phyloP scores from a whole-genome alignment of 30 jellyfish, hydroid and myxozoan genomes.

The Aurelia coerulea region DNA sequence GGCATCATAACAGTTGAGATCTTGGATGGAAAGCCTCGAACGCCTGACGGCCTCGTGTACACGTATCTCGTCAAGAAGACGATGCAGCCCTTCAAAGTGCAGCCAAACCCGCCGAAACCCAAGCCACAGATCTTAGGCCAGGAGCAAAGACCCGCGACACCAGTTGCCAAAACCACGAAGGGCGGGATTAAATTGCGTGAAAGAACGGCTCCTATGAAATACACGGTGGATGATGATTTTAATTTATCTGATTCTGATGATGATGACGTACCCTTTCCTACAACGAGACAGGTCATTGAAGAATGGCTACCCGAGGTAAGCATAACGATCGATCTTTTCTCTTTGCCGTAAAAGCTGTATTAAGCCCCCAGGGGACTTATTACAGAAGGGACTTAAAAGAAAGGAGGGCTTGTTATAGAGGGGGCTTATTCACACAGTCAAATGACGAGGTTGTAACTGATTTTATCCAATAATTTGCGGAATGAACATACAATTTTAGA shows the following conservation, averaged over 20 bases:
- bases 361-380: too few relatives aligned
- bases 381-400: too few relatives aligned
- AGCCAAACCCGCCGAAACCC: slow-evolving; percentile 73
- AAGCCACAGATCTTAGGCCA: slow-evolving; percentile 18
- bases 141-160: slow-evolving; percentile 56
- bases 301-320: slow-evolving; percentile 92
- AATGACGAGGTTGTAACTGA: too few relatives aligned
- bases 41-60: slow-evolving; percentile 85
- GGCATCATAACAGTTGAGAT: slow-evolving; percentile 94
- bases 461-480: too few relatives aligned
- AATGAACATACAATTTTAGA: too few relatives aligned
- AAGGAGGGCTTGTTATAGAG: too few relatives aligned
- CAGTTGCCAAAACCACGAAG: slow-evolving; percentile 72
- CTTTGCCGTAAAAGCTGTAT: too few relatives aligned
- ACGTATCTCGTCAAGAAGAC: slow-evolving; percentile 70
- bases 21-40: slow-evolving; percentile 88
- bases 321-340: background rate
- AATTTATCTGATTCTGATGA: slow-evolving; percentile 76
- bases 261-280: slow-evolving; percentile 91
- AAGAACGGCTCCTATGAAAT: slow-evolving; percentile 87
- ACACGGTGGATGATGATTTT: slow-evolving; percentile 83
- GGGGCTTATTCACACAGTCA: too few relatives aligned
- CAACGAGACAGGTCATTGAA: slow-evolving; percentile 81
- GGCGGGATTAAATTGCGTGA: slow-evolving; percentile 89
- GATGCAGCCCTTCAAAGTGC: slow-evolving; percentile 93